Base-by-base conservation (phyloP, 1,140 invertebrate genomes). In the Leptinotarsa defecta region DNA sequence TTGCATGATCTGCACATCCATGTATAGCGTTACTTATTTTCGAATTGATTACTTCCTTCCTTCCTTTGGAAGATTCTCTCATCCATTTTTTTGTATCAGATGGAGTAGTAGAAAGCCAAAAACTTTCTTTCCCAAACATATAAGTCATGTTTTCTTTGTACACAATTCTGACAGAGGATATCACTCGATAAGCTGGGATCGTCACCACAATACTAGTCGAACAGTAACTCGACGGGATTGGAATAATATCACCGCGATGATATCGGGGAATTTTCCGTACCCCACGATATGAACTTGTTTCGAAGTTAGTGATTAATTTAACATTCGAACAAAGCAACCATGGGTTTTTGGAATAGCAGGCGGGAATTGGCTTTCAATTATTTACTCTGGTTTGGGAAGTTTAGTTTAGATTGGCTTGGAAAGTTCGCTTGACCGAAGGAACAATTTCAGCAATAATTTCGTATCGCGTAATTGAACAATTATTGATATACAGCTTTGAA, bases 351-450 rank as follows among this genome's bases (percentile, higher is more conserved):
- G 52, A 57, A 57, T 57, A 57, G 52, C 52, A 19, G 52, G 52
- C 15, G 52, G 52, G 52, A 57, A 57, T 57, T 57, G 52, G n/a
- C 15, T 57, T 57, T 57, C 52, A 57, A 57, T 57, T 57, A 57
- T 57, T 57, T 19, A 57, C 52, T 43, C 52, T 15, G 15, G n/a
- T 57, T 57, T 19, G 17, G 52, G n/a, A 57, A 57, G 52, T 57
- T 57, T 57, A 19, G 15, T 57, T 57, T 19, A 19, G 15, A 57
- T 57, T 57, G 13, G 52, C 52, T 15, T 57, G 52, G 52, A 57
- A 57, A 57, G 52, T 57, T 57, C 52, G 17, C 52, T 57, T 57
- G n/a, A 57, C 52, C 52, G n/a, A 6, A 17, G n/a, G n/a, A 57
- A 57, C 52, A 57, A 57, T 57, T 57, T 57, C n/a, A 57, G 52